Conservation (phyloP, 1,140 invertebrate species). For the Drosophila oshimai region DNA sequence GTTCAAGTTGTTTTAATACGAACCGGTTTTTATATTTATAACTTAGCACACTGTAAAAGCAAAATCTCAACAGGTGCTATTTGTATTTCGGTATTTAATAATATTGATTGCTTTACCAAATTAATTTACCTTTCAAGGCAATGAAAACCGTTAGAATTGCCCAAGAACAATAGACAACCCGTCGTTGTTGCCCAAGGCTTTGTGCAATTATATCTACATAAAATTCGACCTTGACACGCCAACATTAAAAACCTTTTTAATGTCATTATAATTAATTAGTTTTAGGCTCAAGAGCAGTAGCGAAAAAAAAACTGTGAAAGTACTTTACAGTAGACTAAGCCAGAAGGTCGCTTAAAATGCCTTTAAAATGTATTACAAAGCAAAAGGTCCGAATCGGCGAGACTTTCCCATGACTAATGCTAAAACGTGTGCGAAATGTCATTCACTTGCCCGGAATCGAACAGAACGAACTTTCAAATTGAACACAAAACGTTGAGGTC, state of each 20-base stretch:
- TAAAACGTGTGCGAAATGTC: constrained; percentile 41
- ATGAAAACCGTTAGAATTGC: constrained; percentile 14
- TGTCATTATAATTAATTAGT: constrained; percentile 36
- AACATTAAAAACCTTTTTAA: constrained; percentile 33
- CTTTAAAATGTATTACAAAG: background rate
- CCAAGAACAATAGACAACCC: constrained; percentile 28
- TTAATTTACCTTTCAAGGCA: constrained; percentile 1
- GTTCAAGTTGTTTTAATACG: background rate
- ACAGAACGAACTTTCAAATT: constrained; percentile 69
- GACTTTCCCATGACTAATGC: constrained; percentile 54
- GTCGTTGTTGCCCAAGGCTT: constrained; percentile 12
- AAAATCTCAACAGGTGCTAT: background rate
- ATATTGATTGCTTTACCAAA: background rate
- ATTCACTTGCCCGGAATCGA: constrained; percentile 51
- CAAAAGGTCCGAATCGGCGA: constrained; percentile 13
- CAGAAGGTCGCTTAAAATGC: constrained; percentile 38
- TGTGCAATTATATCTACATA: constrained; percentile 12
- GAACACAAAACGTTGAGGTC: constrained; percentile 38
- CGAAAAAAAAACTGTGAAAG: constrained; percentile 32
- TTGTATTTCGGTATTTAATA: background rate
- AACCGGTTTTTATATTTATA: background rate
- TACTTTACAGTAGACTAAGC: constrained; percentile 2
- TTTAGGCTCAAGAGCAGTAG: constrained; percentile 9
- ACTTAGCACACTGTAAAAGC: background rate
- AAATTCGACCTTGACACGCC: constrained; percentile 38